Evolutionary conservation across 1,140 invertebrate genomes (phyloP).

Genomic region (Rhynchophorus ferrugineus): DNA sequence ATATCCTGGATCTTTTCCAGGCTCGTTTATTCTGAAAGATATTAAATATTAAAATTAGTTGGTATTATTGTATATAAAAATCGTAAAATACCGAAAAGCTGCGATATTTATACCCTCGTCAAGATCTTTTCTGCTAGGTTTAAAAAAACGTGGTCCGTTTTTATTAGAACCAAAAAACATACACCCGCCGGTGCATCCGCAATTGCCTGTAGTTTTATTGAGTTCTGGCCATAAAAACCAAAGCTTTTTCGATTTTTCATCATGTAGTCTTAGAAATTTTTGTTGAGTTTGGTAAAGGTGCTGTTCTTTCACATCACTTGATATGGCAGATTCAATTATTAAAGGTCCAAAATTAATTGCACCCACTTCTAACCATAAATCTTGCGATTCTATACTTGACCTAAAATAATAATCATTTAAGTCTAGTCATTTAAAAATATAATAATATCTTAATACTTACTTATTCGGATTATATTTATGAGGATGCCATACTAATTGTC

Average conservation of each 20-base stretch:
- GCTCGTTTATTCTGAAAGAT: constrained; percentile 50
- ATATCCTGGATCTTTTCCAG: constrained; percentile 69
- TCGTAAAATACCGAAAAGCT: constrained; percentile 51
- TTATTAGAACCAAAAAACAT: constrained; percentile 86
- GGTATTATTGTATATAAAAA: not conserved
- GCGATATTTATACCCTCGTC: constrained; percentile 77
- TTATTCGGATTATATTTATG: constrained; percentile 39
- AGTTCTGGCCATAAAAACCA: constrained; percentile 86
- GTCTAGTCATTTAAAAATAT: no score
- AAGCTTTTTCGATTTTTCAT: constrained; percentile 76
- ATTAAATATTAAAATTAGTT: constrained; percentile 12
- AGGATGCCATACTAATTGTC: constrained; percentile 56
- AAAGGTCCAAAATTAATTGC: constrained; percentile 84
- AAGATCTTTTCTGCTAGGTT: constrained; percentile 70
- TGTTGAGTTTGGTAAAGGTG: constrained; percentile 71
- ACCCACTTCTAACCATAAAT: constrained; percentile 89
- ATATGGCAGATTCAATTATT: constrained; percentile 86
- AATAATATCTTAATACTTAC: constrained; percentile 19
- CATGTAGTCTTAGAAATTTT: constrained; percentile 80
- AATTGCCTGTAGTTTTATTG: constrained; percentile 58
- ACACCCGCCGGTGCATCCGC: constrained; percentile 93
- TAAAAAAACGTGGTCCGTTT: constrained; percentile 82
- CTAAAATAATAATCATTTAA: constrained; percentile 15
- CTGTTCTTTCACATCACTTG: constrained; percentile 63
- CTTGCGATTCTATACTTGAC: constrained; percentile 45